Evolutionary conservation across 2,888 invertebrate genomes (phyloP), one percentile per base, ranked within the genome.

Genomic region (Mythimna ferrago): DNA sequence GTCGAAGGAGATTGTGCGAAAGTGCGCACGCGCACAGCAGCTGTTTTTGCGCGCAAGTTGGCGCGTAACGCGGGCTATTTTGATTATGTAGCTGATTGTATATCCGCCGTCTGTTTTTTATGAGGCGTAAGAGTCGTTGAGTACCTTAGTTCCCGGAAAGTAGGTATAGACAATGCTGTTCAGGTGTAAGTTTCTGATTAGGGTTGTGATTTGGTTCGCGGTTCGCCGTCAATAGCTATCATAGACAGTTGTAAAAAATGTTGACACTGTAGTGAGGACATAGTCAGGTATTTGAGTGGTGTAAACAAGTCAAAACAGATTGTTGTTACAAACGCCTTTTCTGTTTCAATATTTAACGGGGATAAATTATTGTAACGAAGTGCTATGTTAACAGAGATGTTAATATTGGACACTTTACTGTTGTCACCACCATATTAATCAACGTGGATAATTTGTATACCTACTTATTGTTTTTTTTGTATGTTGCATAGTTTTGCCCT

Each of bases 1-100:
- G 66, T 71, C 70, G 72, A 54, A 67, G 75, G 80, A 84, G 81
- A 84, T 75, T 82, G 84, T 77, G 74, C 73, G 84, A 86, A 86
- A 86, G 84, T 81, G 73, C 69, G 68, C 71, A 70, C 76, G 75
- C 73, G 77, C 76, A 76, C 32, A n/a, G 69, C 66, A 32, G 56
- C 66, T 61, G 78, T 83, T 81, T 81, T 83, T 82, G 63, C 57
- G 54, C 56, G 41, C 79, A 58, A 41, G 54, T 35, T 58, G 62
- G 58, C 70, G 82, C 73, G 82, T 82, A 78, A 78, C 58, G 32
- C 56, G 21, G 56, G 72, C 73, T 82, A 73, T 78, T 72, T 69
- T 51, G 54, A 78, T 81, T 78, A 82, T 67, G 67, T 73, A 70
- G 73, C 57, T 66, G 72, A 67, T 73, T 80, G 65, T 82, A 70